A percentile compares a stretch with the other conserved stretches of the same genome.
Conservation (phyloP, 2,888 invertebrate species). For the Tinea trinotella region DNA sequence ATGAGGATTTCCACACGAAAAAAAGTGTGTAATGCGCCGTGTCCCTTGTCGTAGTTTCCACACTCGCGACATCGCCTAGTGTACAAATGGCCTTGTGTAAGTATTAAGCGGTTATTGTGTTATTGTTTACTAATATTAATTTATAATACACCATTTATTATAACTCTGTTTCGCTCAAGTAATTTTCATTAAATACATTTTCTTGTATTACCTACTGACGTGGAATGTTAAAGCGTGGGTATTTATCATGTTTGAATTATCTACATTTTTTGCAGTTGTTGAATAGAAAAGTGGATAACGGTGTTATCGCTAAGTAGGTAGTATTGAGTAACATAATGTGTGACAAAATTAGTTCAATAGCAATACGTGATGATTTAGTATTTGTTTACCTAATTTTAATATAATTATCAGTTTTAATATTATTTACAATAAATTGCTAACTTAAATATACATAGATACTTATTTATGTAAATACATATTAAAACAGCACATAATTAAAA, state of each 20-base stretch:
- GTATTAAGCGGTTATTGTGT: not conserved
- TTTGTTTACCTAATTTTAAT: not conserved
- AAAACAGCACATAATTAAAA: constrained; percentile 1
- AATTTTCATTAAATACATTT: not conserved
- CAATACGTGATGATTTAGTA: constrained; percentile 1
- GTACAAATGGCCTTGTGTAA: too few relatives aligned
- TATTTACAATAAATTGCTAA: too few relatives aligned
- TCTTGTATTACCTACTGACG: not conserved
- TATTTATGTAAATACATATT: not conserved
- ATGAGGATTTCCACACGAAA: too few relatives aligned
- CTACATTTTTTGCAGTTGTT: not conserved
- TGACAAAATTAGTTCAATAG: constrained; percentile 14
- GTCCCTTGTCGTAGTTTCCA: too few relatives aligned
- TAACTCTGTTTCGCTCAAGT: not conserved
- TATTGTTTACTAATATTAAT: not conserved
- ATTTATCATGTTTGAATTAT: constrained; percentile 5
- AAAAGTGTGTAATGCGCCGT: too few relatives aligned
- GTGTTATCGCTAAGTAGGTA: constrained; percentile 11
- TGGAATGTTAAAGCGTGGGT: not conserved
- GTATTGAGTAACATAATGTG: constrained; percentile 12
- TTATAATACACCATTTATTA: not conserved
- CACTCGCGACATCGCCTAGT: too few relatives aligned
- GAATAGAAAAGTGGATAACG: constrained; percentile 5
- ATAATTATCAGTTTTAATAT: not conserved
- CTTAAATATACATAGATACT: too few relatives aligned